Evolutionary conservation across 2,113 vertebrate genomes (phyloP), one percentile per base, ranked within the genome.

Genomic region (Rhizomys pruinosus): DNA sequence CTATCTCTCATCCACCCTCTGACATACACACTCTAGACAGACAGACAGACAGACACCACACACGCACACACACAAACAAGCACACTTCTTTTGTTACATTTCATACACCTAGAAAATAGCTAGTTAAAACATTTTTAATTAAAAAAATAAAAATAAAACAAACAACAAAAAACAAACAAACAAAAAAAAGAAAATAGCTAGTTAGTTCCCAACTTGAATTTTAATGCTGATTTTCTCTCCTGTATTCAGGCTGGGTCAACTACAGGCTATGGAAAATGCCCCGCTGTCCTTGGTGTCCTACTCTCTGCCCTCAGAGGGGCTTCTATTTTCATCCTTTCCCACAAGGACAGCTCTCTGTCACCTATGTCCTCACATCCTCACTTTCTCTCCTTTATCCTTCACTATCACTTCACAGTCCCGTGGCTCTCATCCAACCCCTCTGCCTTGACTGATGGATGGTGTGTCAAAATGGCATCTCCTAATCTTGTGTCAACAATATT

Each of bases 81-180:
- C 39, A 55, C 42, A 44, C 34, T 47, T 69, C 32, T 77, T 87
- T 93, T 80, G 42, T 8, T 17, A 7, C 34, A 81, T 4, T 77
- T 84, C 94, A 93, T 13, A 39, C 73, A 81, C 9, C 72, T 61
- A 85, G 63, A 89, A 95, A 91, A 87, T 9, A 77, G 10, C n/a
- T n/a, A n/a, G n/a, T n/a, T n/a, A n/a, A n/a, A n/a, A n/a, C n/a
- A n/a, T n/a, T n/a, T n/a, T n/a, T n/a, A n/a, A n/a, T n/a, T n/a
- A n/a, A n/a, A n/a, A n/a, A n/a, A n/a, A n/a, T n/a, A n/a, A n/a
- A n/a, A n/a, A n/a, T n/a, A n/a, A n/a, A n/a, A n/a, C n/a, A n/a
- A n/a, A n/a, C n/a, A n/a, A n/a, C n/a, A n/a, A n/a, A n/a, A n/a
- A n/a, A n/a, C n/a, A n/a, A n/a, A n/a, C n/a, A n/a, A n/a, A n/a